Evolutionary conservation across 2,797 vertebrate species (phyloP), one percentile per base, ranked within the genome.

Genomic region (Hafferia zeledoni): DNA sequence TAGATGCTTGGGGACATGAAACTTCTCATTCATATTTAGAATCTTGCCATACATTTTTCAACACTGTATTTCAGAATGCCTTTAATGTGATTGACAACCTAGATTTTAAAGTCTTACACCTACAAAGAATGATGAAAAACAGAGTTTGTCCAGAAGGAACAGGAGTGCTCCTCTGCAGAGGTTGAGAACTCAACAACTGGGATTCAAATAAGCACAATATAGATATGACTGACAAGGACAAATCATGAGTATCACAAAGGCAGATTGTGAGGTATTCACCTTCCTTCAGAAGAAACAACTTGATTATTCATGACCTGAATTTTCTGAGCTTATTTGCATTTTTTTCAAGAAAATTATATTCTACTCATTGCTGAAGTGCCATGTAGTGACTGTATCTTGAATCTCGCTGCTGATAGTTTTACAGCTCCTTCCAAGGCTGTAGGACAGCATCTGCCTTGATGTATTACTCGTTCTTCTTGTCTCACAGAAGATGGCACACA

Each of bases 291-390:
- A 92, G 52, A 59, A 92, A 92, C 14, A 83, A 87, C 22, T 61
- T 81, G 82, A 81, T 91, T 91, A 75, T 61, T 69, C 41, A 77
- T 81, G 72, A 87, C 65, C 82, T 89, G 87, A 93, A 93, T 92
- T 87, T 94, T 82, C 53, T 72, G 57, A 93, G 39, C 17, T 86
- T 39, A 89, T 95, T 84, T 92, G 59, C 39, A 71, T 80, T 89
- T 89, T 90, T 55, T 69, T 75, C 17, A 85, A 44, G 25, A 78
- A 93, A 93, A 87, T 2, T 0, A 37, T 85, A 83, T 81, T 87
- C 57, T 81, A 13, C 59, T 60, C 19, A 75, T 64, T 53, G 41
- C 33, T 83, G 61, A 91, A 92, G 72, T 93, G 75, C 46, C 57
- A 55, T 22, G 76, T 69, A 89, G 53, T 44, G 50, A 24, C 50